Conservation (phyloP, 2,113 vertebrate genomes). For the Paramormyrops kingsleyae region DNA sequence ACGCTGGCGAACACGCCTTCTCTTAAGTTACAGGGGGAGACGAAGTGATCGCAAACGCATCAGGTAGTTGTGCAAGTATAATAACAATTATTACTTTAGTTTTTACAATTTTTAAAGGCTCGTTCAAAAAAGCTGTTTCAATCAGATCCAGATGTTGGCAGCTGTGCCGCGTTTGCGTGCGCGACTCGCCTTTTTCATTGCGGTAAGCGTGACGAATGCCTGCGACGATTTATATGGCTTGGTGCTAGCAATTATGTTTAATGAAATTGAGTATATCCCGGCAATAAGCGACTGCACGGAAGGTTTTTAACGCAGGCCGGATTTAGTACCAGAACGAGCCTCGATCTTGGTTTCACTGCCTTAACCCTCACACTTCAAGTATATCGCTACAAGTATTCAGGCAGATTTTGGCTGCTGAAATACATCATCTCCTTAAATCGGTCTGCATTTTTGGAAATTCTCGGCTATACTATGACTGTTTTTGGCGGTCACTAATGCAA, state of each 20-base stretch:
- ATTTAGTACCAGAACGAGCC: background rate
- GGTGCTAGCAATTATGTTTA: background rate
- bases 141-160: slow-evolving; percentile 45
- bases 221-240: background rate
- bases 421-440: background rate
- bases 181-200: slow-evolving; percentile 7
- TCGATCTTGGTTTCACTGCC: background rate
- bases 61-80: background rate
- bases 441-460: background rate
- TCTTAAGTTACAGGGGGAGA: slow-evolving; percentile 9
- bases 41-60: background rate
- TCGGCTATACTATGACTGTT: background rate
- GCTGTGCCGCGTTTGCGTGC: slow-evolving; percentile 8
- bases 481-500: background rate
- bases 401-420: background rate
- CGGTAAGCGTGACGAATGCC: slow-evolving; percentile 43
- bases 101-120: background rate
- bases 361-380: background rate
- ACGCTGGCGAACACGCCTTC: background rate
- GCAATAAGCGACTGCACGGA: background rate
- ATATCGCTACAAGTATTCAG: background rate
- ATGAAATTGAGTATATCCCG: background rate
- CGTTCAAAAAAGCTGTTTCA: background rate
- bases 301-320: background rate
- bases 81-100: background rate